Base-by-base conservation (phyloP, 1,140 invertebrate species). In the Leptopilina boulardi region DNA sequence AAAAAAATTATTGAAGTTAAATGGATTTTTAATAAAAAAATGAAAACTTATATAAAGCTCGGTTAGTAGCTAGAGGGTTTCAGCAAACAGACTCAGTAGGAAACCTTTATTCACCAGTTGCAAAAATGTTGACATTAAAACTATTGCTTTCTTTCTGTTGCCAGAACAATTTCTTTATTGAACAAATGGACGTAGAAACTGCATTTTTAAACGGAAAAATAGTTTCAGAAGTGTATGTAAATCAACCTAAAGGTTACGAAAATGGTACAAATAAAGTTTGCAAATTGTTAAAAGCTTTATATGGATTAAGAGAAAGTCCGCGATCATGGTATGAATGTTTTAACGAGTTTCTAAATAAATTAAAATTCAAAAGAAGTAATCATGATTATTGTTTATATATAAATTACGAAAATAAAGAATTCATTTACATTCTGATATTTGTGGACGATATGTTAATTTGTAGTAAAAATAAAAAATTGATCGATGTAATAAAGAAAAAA, bases 291-390 rank as follows among this genome's bases (percentile, higher is more conserved):
- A 86, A 87, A 80, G 76, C 83, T 19, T 75, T 89, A 3, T 89
- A 89, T 80, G 85, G 87, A 19, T 77, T 89, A n/a, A 81, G 78
- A 77, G 81, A 87, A 80, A 81, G 79, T 70, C 80, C 82, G 6
- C 70, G 83, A 30, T 23, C 23, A n/a, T 88, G 84, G 86, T 82
- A 86, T 76, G 77, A 83, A 21, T 80, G 74, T 51, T 82, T 85
- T 30, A 41, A 82, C 74, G 51, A 56, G 1, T 80, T 47, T 74
- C 6, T 83, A 11, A 76, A 9, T 18, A 66, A 54, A 38, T 54
- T 82, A 73, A 59, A 47, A 70, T 82, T 83, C 75, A 71, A 19
- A 23, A 76, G 54, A 71, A 70, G 66, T 54, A 75, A 78, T 42
- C 18, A 71, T 42, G 82, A 82, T 38, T 26, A 30, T 23, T 83